Evolutionary conservation across 2,113 vertebrate species (phyloP).

Genomic region (Brachirus orientalis): DNA sequence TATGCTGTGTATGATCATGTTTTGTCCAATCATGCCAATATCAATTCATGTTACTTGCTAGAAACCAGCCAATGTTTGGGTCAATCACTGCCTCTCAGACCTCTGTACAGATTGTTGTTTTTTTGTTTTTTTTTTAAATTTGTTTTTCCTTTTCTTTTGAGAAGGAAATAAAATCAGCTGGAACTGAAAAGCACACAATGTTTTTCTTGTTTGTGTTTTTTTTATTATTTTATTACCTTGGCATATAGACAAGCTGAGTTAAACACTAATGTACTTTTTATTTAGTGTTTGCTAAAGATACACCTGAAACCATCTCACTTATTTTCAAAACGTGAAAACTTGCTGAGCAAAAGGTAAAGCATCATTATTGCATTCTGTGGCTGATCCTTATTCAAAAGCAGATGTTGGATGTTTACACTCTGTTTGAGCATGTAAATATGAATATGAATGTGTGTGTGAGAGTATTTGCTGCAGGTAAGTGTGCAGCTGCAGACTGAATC

Average conservation of each 20-base stretch:
- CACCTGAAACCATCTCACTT: no score
- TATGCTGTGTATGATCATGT: conserved; percentile 96
- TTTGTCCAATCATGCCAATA: conserved; percentile 90
- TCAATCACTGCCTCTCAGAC: conserved; percentile 99
- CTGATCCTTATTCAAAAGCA: conserved; percentile 7
- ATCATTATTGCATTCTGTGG: no score
- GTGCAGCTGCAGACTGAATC: conserved; percentile 60
- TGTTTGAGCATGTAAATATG: conserved; percentile 4
- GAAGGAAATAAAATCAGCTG: conserved; percentile 99
- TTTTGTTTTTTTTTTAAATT: conserved; percentile 51
- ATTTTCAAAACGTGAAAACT: no score
- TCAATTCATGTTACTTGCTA: conserved; percentile 86
- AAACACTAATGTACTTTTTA: no score
- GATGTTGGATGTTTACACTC: conserved; percentile 45
- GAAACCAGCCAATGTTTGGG: conserved; percentile 96
- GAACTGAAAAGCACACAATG: conserved; percentile 92
- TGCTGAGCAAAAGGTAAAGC: no score
- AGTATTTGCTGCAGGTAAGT: conserved; percentile 45
- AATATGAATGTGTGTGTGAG: conserved; percentile 4
- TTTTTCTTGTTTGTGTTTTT: not conserved
- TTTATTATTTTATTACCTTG: not conserved
- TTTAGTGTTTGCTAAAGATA: no score
- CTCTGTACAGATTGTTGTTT: conserved; percentile 91
- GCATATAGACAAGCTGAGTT: no score
- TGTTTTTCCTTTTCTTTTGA: conserved; percentile 86